A percentile compares a stretch with the other conserved stretches of the same genome.
Evolutionary conservation across 2,797 vertebrate species (phyloP).

Genomic region (Poecilia picta): DNA sequence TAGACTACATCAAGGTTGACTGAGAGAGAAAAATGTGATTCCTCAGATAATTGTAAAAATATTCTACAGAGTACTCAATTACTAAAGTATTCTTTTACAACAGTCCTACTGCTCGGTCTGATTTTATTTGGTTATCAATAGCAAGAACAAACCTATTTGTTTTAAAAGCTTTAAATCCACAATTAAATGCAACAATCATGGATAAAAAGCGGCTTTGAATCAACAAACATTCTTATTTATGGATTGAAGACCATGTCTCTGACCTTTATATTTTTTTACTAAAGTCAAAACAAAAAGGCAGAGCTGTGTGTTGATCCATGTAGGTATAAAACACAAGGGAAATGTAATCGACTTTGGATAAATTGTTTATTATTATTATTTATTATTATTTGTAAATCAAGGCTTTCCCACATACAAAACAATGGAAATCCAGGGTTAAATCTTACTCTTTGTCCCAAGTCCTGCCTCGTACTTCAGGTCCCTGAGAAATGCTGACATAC

Average conservation of each 20-base stretch:
- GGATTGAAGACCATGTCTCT: not conserved
- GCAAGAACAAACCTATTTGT: not conserved
- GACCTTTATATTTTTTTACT: not conserved
- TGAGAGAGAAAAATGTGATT: no score
- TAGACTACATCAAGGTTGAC: not conserved
- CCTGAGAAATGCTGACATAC: slow-evolving; percentile 21
- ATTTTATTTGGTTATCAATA: not conserved
- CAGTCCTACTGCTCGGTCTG: not conserved
- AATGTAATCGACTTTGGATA: not conserved
- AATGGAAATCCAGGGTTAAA: not conserved
- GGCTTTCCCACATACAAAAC: not conserved
- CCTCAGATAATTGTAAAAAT: no score
- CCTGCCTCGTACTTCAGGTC: not conserved
- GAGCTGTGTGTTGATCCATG: not conserved
- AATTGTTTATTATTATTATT: not conserved
- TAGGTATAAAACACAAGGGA: not conserved
- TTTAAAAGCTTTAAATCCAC: not conserved
- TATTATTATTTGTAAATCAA: not conserved
- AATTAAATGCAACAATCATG: not conserved
- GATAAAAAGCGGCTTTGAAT: not conserved
- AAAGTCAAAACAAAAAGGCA: not conserved
- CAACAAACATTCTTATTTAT: not conserved
- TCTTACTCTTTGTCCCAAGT: not conserved
- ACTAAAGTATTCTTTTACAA: no score
- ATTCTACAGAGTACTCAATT: no score